Conservation (phyloP, 2,888 invertebrate species). For the Ecliptopera silaceata region DNA sequence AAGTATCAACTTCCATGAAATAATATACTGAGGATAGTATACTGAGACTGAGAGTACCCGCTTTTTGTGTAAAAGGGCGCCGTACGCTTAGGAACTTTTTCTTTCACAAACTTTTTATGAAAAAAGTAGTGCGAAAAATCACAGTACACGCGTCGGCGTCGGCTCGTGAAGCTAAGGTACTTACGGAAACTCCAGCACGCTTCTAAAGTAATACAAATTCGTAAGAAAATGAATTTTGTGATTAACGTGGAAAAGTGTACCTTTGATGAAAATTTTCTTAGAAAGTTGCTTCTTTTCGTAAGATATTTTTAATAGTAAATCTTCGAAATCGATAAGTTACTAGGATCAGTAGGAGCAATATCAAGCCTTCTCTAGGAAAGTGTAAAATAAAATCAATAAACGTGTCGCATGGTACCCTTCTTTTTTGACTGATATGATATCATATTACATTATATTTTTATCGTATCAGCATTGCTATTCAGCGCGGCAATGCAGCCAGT, state of each 20-base stretch:
- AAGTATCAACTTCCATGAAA: too few species aligned
- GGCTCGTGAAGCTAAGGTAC: constrained; percentile 19
- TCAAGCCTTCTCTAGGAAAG: too few species aligned
- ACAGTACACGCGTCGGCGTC: constrained; percentile 26
- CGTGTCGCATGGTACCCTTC: too few species aligned
- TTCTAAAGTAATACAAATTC: constrained; percentile 19
- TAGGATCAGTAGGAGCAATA: too few species aligned
- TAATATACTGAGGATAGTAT: too few species aligned
- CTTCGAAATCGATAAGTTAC: too few species aligned
- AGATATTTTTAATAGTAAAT: not conserved
- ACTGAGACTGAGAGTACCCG: too few species aligned
- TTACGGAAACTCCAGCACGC: constrained; percentile 15
- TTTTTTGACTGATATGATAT: too few species aligned
- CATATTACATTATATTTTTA: too few species aligned
- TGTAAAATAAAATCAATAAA: too few species aligned
- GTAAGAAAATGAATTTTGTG: constrained; percentile 15
- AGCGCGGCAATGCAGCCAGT: too few species aligned
- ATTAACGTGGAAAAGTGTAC: constrained; percentile 1
- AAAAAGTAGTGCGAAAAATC: constrained; percentile 39
- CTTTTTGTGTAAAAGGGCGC: not conserved
- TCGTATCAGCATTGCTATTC: too few species aligned
- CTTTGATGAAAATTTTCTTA: constrained; percentile 10
- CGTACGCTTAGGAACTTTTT: constrained; percentile 25
- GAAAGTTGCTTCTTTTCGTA: not conserved
- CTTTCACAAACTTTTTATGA: constrained; percentile 39